A percentile compares a stretch with the other conserved stretches of the same genome.
phyloP scores from a whole-genome alignment of 2,797 vertebrate species.

The Nyctalus aviator region DNA sequence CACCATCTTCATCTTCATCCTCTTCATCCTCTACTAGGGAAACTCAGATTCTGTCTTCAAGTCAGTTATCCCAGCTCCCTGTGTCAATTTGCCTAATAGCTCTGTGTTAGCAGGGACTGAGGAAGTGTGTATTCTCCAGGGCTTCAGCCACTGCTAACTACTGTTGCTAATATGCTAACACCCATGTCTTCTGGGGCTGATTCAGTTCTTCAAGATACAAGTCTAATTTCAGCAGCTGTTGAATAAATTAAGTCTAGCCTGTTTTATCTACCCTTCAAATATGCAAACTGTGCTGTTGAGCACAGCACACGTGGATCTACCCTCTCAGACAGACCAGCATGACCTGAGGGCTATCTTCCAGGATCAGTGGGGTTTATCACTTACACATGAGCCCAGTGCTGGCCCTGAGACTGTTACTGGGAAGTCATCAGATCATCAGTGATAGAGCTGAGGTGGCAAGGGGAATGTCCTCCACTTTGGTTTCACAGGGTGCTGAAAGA shows the following conservation, averaged over 20 bases:
- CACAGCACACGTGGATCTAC: conserved; percentile 88
- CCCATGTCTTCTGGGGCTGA: conserved; percentile 90
- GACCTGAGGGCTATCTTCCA: conserved; percentile 98
- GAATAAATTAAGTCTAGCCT: conserved; percentile 96
- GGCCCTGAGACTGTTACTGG: conserved; percentile 88
- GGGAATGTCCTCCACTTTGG: conserved; percentile 89
- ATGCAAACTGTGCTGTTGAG: conserved; percentile 98
- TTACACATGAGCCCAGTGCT: conserved; percentile 97
- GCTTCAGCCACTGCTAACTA: conserved; percentile 92
- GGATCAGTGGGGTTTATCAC: conserved; percentile 99
- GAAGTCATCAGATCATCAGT: conserved; percentile 88
- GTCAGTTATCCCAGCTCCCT: conserved; percentile 95
- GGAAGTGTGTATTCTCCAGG: conserved; percentile 89
- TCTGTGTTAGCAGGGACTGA: conserved; percentile 92
- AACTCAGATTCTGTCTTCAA: conserved; percentile 86
- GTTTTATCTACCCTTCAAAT: conserved; percentile 98
- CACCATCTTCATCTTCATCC: conserved; percentile 85
- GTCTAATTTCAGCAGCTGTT: conserved; percentile 84
- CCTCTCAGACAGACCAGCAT: conserved; percentile 95
- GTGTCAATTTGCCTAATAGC: conserved; percentile 98
- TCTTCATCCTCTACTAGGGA: conserved; percentile 91
- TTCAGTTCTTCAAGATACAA: conserved; percentile 89
- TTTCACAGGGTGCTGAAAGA: conserved; percentile 90
- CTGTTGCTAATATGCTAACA: conserved; percentile 93
- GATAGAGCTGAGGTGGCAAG: conserved; percentile 91